phyloP scores from a whole-genome alignment of 1,140 invertebrate species.

The Sinonovacula constricta region DNA sequence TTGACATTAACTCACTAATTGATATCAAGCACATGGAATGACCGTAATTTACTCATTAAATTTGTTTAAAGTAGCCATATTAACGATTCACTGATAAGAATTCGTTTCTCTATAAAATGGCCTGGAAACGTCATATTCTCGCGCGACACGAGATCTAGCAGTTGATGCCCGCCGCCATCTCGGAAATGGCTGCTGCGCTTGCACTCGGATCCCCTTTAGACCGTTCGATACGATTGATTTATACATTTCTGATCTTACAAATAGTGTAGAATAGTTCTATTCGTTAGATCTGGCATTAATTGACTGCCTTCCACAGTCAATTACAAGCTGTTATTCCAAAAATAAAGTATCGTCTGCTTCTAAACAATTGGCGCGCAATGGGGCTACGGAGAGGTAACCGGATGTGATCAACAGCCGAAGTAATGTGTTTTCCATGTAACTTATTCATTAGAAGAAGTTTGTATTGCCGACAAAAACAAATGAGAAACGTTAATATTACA shows the following conservation, averaged over 20 bases:
- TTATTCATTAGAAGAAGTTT: constrained; percentile 53
- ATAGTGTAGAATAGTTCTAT: constrained; percentile 47
- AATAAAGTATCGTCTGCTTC: constrained; percentile 42
- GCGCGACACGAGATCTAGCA: constrained; percentile 30
- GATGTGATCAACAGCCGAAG: constrained; percentile 50
- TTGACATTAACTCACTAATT: background rate
- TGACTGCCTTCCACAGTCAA: constrained; percentile 47
- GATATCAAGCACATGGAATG: background rate
- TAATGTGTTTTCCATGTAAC: constrained; percentile 54
- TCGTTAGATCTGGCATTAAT: constrained; percentile 48
- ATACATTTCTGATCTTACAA: constrained; percentile 52
- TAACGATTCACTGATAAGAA: constrained; percentile 36
- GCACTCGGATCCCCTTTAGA: constrained; percentile 40
- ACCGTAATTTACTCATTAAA: background rate
- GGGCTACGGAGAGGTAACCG: constrained; percentile 42
- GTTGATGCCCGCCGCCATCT: constrained; percentile 23
- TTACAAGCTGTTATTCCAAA: constrained; percentile 54
- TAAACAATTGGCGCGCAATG: constrained; percentile 50
- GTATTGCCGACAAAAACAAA: constrained; percentile 51
- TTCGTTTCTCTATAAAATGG: constrained; percentile 4
- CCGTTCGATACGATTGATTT: constrained; percentile 49
- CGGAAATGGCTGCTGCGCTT: constrained; percentile 34
- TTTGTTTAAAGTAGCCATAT: background rate
- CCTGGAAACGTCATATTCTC: constrained; percentile 22
- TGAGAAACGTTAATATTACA: constrained; percentile 53